phyloP scores from a whole-genome alignment of 2,888 invertebrate species.

The Syrista parreyssii region DNA sequence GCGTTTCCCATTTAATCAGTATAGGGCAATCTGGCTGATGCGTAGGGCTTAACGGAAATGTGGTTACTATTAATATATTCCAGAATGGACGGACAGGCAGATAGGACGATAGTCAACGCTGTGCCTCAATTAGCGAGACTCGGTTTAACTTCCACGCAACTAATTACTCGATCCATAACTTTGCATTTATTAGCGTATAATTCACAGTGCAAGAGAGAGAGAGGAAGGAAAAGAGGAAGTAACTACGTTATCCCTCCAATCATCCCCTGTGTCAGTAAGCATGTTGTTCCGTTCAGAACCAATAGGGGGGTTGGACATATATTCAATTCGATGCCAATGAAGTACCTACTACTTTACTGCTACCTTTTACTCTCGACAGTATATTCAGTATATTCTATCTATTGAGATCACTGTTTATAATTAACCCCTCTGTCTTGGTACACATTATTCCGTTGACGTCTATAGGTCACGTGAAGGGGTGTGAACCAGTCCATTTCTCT shows the following conservation, averaged over 20 bases:
- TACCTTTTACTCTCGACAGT: neutral
- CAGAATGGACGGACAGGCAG: conserved; percentile 12
- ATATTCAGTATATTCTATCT: neutral
- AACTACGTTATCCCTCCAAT: neutral
- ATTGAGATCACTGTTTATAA: neutral
- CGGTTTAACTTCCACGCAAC: conserved; percentile 42
- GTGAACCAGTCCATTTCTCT: neutral
- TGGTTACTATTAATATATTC: conserved; percentile 39
- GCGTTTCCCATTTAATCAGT: neutral
- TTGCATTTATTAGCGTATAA: conserved; percentile 42
- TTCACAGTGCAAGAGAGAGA: neutral
- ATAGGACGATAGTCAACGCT: conserved; percentile 31
- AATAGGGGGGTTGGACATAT: neutral
- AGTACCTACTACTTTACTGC: neutral
- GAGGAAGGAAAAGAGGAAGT: neutral
- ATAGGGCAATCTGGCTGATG: neutral
- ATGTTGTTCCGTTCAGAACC: neutral
- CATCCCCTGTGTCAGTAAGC: neutral
- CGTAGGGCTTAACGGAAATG: neutral
- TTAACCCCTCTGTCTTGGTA: neutral
- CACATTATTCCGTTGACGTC: neutral
- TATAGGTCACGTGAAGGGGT: neutral
- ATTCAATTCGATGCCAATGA: neutral
- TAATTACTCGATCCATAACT: conserved; percentile 50
- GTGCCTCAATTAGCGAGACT: conserved; percentile 36